Conservation (phyloP, 2,797 vertebrate genomes). For the Pseudochirops cupreus region DNA sequence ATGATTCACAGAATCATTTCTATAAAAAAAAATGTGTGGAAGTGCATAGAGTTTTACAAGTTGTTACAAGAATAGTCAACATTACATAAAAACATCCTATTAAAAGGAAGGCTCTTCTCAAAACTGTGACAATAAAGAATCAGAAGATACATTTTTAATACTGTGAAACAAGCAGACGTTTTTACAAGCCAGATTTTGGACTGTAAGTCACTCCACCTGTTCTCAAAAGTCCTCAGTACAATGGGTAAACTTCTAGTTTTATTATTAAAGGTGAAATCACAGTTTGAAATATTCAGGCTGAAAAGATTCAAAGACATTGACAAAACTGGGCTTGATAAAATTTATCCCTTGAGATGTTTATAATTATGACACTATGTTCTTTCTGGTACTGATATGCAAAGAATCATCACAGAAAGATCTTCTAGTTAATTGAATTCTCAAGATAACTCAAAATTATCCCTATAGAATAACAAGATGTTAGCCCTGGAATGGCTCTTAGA, state of each 20-base stretch:
- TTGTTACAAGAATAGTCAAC: constrained; percentile 6
- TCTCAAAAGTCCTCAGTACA: neutral
- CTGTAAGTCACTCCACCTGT: neutral
- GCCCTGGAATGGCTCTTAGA: neutral
- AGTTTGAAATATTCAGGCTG: neutral
- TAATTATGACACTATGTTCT: constrained; percentile 3
- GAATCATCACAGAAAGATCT: constrained; percentile 1
- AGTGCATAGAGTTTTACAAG: neutral
- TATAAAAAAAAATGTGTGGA: neutral
- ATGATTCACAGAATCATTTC: constrained; percentile 11
- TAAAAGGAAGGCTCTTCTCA: neutral
- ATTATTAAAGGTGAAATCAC: neutral
- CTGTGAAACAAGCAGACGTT: neutral
- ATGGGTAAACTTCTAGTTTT: neutral
- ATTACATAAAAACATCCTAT: neutral
- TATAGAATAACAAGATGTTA: neutral
- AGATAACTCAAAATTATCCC: constrained; percentile 5
- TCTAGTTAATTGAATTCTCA: constrained; percentile 12
- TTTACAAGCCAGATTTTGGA: neutral
- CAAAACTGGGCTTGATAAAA: neutral
- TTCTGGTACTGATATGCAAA: neutral
- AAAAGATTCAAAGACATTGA: neutral
- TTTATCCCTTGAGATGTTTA: neutral
- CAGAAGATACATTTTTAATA: neutral
- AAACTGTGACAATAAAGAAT: neutral